Evolutionary conservation across 2,888 invertebrate species (phyloP).

Genomic region (Merodon equestris): DNA sequence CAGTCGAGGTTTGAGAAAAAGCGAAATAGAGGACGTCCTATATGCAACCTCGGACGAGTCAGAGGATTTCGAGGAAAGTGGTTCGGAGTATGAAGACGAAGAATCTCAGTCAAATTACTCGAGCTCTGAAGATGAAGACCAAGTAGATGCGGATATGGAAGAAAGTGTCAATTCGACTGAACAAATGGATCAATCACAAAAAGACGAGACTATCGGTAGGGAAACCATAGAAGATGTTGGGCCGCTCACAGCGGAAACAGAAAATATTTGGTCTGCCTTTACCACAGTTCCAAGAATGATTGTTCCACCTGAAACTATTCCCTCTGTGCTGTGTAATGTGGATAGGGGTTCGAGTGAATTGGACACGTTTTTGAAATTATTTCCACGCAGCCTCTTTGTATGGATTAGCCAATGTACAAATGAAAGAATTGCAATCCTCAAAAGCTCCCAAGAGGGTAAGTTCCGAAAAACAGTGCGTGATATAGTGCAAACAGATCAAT

Average conservation of each 20-base stretch:
- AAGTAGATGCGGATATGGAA: conserved; percentile 2
- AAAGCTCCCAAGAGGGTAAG: conserved; percentile 15
- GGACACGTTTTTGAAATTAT: conserved; percentile 24
- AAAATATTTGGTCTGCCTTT: conserved; percentile 17
- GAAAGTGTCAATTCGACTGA: conserved; percentile 4
- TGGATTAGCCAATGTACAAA: conserved; percentile 28
- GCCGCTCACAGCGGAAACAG: conserved; percentile 5
- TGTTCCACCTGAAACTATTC: conserved; percentile 11
- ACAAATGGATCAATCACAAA: neutral
- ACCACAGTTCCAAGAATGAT: conserved; percentile 18
- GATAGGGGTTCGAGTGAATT: conserved; percentile 25
- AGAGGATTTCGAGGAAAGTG: conserved; percentile 3
- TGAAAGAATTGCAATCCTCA: conserved; percentile 18
- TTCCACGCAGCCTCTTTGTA: conserved; percentile 25
- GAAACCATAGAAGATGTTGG: conserved; percentile 1
- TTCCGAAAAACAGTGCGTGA: conserved; percentile 14
- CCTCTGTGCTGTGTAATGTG: conserved; percentile 22
- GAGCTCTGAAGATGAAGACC: neutral
- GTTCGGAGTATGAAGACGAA: conserved; percentile 9
- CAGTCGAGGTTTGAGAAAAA: conserved; percentile 4
- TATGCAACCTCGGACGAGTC: conserved; percentile 8
- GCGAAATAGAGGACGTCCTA: conserved; percentile 4
- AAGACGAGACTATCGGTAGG: conserved; percentile 1
- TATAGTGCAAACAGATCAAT: conserved; percentile 18
- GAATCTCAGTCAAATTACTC: conserved; percentile 9